phyloP scores from a whole-genome alignment of 2,113 vertebrate species.

The Rhadina sibilatrix region DNA sequence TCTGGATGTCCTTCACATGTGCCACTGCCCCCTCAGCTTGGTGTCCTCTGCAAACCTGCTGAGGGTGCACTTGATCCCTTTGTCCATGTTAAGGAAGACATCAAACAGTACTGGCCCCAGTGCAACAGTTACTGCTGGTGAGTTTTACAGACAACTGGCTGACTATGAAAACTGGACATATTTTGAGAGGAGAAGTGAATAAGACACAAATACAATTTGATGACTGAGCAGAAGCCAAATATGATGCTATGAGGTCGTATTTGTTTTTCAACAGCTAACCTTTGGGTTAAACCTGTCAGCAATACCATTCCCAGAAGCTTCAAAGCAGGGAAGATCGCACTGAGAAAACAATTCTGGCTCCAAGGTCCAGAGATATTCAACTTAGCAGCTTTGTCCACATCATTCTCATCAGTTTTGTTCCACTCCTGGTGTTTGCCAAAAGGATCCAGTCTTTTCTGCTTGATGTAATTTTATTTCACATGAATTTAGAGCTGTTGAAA shows the following conservation, averaged over 20 bases:
- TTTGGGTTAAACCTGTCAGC: background rate
- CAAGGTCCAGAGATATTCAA: background rate
- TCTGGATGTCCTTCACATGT: background rate
- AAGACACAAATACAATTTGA: background rate
- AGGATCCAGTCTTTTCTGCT: background rate
- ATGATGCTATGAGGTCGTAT: background rate
- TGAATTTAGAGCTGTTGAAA: background rate
- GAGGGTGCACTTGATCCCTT: background rate
- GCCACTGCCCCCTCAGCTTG: background rate
- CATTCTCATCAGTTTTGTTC: background rate
- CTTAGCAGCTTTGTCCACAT: background rate
- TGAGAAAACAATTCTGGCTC: background rate
- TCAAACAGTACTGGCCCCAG: background rate
- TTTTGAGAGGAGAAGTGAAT: background rate
- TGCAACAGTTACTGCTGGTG: background rate
- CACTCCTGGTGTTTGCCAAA: background rate
- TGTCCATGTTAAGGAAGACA: background rate
- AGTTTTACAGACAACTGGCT: background rate
- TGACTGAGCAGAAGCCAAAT: background rate
- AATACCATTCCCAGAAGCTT: background rate
- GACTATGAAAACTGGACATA: background rate
- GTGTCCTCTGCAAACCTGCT: background rate
- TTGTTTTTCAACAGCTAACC: conserved; percentile 23
- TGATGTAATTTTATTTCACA: background rate
- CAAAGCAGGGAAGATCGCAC: background rate